These are phyloP conservation scores for Zophobas atratus DNA, from an alignment of 1,140 invertebrate species.

Conservation along the genomic window DNA sequence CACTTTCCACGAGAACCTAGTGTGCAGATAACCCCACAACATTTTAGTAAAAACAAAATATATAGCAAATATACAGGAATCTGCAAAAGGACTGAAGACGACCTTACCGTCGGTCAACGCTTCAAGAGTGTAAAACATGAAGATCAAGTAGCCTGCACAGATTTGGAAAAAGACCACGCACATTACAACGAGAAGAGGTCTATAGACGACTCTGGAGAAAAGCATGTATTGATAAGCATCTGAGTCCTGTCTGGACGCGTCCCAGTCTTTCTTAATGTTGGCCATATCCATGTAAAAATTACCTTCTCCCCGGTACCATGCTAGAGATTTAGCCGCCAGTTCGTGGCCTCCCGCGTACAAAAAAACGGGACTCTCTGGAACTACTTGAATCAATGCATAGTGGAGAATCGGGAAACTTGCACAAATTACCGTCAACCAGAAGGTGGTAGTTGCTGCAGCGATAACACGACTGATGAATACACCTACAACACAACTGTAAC, in stretches of 20 bases:
- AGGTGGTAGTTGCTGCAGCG: constrained; percentile 25
- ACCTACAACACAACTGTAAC: background rate
- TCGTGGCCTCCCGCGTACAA: constrained; percentile 48
- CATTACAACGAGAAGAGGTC: constrained; percentile 48
- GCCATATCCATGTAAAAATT: constrained; percentile 54
- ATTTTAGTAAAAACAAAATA: constrained; percentile 29
- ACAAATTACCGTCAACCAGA: constrained; percentile 36
- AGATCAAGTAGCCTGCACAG: constrained; percentile 55
- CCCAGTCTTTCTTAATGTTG: constrained; percentile 53
- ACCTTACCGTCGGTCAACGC: constrained; percentile 11
- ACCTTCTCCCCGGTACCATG: constrained; percentile 52
- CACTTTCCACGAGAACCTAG: constrained; percentile 4
- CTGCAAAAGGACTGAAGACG: background rate
- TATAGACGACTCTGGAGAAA: constrained; percentile 53
- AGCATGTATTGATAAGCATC: constrained; percentile 55
- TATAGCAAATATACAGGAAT: constrained; percentile 1
- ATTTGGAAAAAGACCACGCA: constrained; percentile 51
- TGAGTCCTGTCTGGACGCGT: constrained; percentile 44
- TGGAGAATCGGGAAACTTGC: constrained; percentile 37
- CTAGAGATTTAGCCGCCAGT: constrained; percentile 52
- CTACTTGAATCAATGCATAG: constrained; percentile 44
- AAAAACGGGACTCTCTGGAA: constrained; percentile 60
- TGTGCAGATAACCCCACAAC: constrained; percentile 22
- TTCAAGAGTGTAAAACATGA: constrained; percentile 54
- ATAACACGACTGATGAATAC: constrained; percentile 48